phyloP scores from a whole-genome alignment of 2,797 vertebrate genomes.

The Periparus ater region DNA sequence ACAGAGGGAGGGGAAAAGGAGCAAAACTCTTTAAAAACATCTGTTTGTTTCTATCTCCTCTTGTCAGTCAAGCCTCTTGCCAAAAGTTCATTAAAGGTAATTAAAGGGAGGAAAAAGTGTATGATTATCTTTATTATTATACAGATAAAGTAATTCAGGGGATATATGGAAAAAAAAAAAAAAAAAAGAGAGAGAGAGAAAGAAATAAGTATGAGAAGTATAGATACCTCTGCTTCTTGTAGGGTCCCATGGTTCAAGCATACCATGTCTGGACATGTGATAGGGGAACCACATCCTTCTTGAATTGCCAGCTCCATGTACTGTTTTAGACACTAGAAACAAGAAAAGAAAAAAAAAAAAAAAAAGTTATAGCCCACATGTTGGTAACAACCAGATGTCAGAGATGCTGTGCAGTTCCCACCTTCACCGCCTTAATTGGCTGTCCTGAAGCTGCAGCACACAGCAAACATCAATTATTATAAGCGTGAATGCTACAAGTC shows the following conservation, averaged over 20 bases:
- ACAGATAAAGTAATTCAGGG: neutral
- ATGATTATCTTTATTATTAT: conserved; percentile 2
- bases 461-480: conserved; percentile 48
- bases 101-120: conserved; percentile 16
- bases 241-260: conserved; percentile 85
- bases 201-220: neutral
- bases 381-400: neutral
- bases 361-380: conserved; percentile 1
- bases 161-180: neutral
- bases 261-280: conserved; percentile 92
- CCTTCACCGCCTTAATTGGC: conserved; percentile 53
- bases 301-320: conserved; percentile 89
- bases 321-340: conserved; percentile 89
- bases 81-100: conserved; percentile 55
- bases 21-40: conserved; percentile 47
- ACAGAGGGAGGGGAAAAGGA: conserved; percentile 10
- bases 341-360: neutral
- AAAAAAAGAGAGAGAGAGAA: neutral
- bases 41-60: conserved; percentile 38
- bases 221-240: conserved; percentile 89
- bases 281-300: conserved; percentile 89
- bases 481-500: conserved; percentile 35
- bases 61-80: conserved; percentile 33
- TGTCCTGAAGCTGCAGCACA: conserved; percentile 30
- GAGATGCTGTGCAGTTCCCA: neutral